Evolutionary conservation across 2,113 vertebrate species (phyloP).

Genomic region (Bubo bubo): DNA sequence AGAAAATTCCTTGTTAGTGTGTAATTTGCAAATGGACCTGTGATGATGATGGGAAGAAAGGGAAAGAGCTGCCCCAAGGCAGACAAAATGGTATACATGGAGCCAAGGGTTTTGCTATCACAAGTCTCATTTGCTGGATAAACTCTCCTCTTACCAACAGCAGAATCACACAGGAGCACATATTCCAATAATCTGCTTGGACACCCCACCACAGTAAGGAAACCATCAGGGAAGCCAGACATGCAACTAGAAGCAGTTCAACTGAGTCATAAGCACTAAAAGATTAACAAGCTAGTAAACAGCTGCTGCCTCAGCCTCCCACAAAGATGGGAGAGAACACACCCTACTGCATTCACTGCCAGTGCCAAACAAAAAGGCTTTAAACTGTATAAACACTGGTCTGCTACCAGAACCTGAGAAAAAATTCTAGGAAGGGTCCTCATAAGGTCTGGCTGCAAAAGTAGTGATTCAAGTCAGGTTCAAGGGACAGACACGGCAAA

Average conservation of each 20-base stretch:
- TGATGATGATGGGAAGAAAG: background rate
- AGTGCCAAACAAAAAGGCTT: background rate
- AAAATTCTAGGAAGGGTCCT: background rate
- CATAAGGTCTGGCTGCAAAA: background rate
- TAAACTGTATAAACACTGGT: background rate
- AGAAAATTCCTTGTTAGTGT: background rate
- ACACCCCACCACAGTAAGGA: background rate
- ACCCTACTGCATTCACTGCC: background rate
- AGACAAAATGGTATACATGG: background rate
- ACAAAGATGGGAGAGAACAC: background rate
- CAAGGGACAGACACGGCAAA: background rate
- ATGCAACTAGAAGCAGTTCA: background rate
- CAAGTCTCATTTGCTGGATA: background rate
- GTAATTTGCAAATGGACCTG: background rate
- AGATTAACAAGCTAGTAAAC: background rate
- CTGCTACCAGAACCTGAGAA: background rate
- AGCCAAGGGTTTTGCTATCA: background rate
- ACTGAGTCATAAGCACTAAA: background rate
- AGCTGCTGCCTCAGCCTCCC: background rate
- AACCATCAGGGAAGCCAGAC: background rate
- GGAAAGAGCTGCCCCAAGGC: background rate
- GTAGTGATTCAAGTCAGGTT: background rate
- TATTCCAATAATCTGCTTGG: background rate
- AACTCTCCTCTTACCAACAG: background rate
- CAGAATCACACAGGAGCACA: background rate